phyloP scores from a whole-genome alignment of 37 sponge, comb jelly and placozoan species.

The Beroe ovata region DNA sequence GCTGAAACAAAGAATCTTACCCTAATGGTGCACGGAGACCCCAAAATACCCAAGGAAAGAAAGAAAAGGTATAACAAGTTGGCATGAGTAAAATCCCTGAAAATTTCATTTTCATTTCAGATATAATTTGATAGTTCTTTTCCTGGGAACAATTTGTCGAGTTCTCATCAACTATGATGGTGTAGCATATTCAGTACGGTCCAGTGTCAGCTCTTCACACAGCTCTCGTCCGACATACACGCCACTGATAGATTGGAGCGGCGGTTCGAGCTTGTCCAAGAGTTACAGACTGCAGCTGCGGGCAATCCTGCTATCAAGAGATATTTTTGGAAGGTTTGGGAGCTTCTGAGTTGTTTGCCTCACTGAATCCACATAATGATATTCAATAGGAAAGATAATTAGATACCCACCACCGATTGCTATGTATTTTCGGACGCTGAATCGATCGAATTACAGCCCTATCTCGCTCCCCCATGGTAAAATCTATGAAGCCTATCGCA shows the following conservation, averaged over 20 bases:
- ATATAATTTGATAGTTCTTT: no score
- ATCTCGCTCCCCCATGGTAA: no score
- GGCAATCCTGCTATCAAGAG: slow-evolving; percentile 6
- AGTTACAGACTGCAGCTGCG: slow-evolving; percentile 18
- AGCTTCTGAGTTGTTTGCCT: no score
- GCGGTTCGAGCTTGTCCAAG: slow-evolving; percentile 30
- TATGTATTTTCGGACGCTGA: no score
- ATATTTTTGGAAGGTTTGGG: slow-evolving; percentile 58
- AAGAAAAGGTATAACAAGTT: slow-evolving; percentile 21
- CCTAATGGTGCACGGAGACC: not conserved
- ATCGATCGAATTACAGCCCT: no score
- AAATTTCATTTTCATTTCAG: not conserved
- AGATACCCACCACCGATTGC: no score
- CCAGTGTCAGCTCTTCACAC: slow-evolving; percentile 13
- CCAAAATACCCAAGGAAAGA: not conserved
- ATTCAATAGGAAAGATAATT: no score
- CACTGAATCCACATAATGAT: no score
- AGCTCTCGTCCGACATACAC: slow-evolving; percentile 48
- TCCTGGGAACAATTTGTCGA: no score
- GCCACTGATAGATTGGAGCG: not conserved
- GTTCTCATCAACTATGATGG: not conserved
- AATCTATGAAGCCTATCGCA: no score
- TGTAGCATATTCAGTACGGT: slow-evolving; percentile 27
- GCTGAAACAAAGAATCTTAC: not conserved
- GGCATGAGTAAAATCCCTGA: not conserved